A percentile compares a stretch with the other conserved stretches of the same genome.
Evolutionary conservation across 2,113 vertebrate species (phyloP).

Genomic region (Columba livia): DNA sequence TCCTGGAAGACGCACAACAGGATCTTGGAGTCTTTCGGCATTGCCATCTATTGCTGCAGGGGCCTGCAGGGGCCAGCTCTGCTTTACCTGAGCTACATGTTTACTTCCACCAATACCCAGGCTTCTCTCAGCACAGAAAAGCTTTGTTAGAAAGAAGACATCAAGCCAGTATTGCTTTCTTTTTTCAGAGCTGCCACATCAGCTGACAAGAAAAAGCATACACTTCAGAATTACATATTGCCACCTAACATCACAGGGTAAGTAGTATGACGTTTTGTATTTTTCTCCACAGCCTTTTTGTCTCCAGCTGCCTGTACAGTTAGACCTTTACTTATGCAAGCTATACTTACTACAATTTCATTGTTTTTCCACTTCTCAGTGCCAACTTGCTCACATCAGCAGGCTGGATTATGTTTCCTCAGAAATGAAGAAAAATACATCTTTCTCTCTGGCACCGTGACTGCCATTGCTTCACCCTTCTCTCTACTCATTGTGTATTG

Average conservation of each 20-base stretch:
- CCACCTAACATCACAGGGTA: not conserved
- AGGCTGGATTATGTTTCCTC: not conserved
- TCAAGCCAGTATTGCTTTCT: not conserved
- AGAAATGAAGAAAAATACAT: not conserved
- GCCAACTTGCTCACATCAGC: not conserved
- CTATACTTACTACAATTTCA: not conserved
- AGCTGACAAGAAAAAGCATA: not conserved
- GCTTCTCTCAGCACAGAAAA: not conserved
- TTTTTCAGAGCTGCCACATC: not conserved
- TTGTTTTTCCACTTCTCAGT: not conserved
- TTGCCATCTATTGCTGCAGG: not conserved
- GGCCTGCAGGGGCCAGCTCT: not conserved
- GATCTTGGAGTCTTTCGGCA: not conserved
- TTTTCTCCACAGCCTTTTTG: not conserved
- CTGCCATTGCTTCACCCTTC: not conserved
- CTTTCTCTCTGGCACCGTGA: not conserved
- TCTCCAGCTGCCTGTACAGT: not conserved
- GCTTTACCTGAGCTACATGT: not conserved
- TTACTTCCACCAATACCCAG: not conserved
- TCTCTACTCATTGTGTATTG: not conserved
- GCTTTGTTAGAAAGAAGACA: not conserved
- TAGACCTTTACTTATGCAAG: not conserved
- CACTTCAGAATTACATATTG: not conserved
- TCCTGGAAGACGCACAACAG: not conserved
- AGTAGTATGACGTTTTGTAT: not conserved